Conservation (phyloP, 1,140 invertebrate species). For the Episyrphus balteatus region DNA sequence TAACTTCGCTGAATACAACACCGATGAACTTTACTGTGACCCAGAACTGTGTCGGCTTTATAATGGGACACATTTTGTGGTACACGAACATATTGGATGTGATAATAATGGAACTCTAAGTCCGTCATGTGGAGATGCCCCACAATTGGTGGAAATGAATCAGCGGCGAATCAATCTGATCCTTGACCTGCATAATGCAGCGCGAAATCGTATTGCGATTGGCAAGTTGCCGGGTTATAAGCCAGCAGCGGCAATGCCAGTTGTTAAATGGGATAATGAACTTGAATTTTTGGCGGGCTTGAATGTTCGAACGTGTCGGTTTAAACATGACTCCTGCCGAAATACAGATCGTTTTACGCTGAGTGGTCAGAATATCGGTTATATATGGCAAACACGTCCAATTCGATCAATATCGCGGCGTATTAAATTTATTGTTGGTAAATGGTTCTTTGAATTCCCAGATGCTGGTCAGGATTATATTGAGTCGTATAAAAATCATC, state of each 20-base stretch:
- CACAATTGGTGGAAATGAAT: slow-evolving; percentile 26
- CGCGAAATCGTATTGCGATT: slow-evolving; percentile 19
- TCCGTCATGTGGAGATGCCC: slow-evolving; percentile 14
- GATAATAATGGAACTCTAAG: slow-evolving; percentile 21
- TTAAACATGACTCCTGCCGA: slow-evolving; percentile 27
- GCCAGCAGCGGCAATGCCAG: slow-evolving; percentile 21
- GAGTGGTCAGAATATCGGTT: slow-evolving; percentile 31
- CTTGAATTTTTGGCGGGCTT: slow-evolving; percentile 23
- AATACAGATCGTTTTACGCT: slow-evolving; percentile 20
- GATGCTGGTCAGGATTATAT: slow-evolving; percentile 29
- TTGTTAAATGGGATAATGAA: slow-evolving; percentile 29
- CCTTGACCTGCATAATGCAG: slow-evolving; percentile 29
- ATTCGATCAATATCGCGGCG: slow-evolving; percentile 30
- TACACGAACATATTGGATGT: slow-evolving; percentile 20
- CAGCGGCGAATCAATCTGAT: slow-evolving; percentile 21
- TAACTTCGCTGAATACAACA: too few species aligned
- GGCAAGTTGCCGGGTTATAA: slow-evolving; percentile 20
- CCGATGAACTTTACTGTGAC: slow-evolving; percentile 10
- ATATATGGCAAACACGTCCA: slow-evolving; percentile 28
- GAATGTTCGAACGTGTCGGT: slow-evolving; percentile 24
- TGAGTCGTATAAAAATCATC: slow-evolving; percentile 21
- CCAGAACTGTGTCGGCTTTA: slow-evolving; percentile 17
- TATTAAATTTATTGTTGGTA: slow-evolving; percentile 27
- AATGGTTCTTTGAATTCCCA: slow-evolving; percentile 27
- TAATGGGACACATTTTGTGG: slow-evolving; percentile 24